Evolutionary conservation across 2,797 vertebrate genomes (phyloP), one percentile per base, ranked within the genome.

Genomic region (Nannoperca australis): DNA sequence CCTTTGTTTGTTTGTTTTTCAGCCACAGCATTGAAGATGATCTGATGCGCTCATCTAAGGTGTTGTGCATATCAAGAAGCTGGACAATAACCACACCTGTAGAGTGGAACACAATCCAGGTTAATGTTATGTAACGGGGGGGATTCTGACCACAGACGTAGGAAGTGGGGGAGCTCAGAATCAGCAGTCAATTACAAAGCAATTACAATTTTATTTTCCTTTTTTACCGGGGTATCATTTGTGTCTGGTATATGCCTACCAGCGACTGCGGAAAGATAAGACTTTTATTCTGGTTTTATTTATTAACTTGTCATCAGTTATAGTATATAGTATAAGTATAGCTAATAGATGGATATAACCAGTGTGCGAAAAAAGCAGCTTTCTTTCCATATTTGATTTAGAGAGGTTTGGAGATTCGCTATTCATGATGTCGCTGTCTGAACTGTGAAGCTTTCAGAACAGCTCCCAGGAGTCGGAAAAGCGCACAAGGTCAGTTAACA

Each of bases 1-100:
- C 10, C 49, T 66, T 58, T 69, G 32, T 76, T 58, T 55, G 8
- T 3, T n/a, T 27, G 24, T 27, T 42, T 32, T 56, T 65, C 14
- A 55, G 27, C 24, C 20, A 1, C 18, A 4, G 17, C 11, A 13
- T 3, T 15, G 40, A 32, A 15, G 36, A 66, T 7, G 15, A 18
- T 42, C 15, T 50, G 36, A 66, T 7, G 15, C 14, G 42, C 15
- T 50, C 20, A 62, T 55, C 9, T 5, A 11, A 24, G 34, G 0
- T 17, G 3, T 42, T 11, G 34, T 50, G 44, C 24, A 51, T 24
- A 44, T 65, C 22, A 56, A 22, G 45, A 67, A 14, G 40, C 20
- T 27, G 64, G 20, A 27, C 0, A 14, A 27, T 12, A 54, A 55
- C 18, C 55, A 50, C 3, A 4, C 62, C 17, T 17, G 32, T 11